phyloP scores from a whole-genome alignment of 2,113 vertebrate genomes.

The rabbit (Oryctolagus cuniculus) region mOryCun1.1 NC_091441.1:3874001-3874500 shows the following conservation, averaged over 20 bases:
- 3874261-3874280: background rate
- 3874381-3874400: background rate
- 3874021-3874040: background rate
- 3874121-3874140: background rate
- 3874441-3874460: background rate
- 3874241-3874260: background rate
- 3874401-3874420: background rate
- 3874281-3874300: background rate
- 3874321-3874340: background rate
- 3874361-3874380: background rate
- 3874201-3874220: background rate
- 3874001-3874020: background rate
- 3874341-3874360: accelerated
- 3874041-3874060: background rate
- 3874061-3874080: background rate
- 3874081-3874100: background rate
- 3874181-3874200: background rate
- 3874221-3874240: slow-evolving; percentile 8
- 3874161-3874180: background rate
- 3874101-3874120: too few species aligned
- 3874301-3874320: background rate
- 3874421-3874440: background rate
- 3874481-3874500: accelerated
- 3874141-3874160: background rate
- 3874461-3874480: too few species aligned